These are phyloP conservation scores for Sebastes iracundus DNA, from an alignment of 2,797 vertebrate species.

Conservation along the genomic window DNA sequence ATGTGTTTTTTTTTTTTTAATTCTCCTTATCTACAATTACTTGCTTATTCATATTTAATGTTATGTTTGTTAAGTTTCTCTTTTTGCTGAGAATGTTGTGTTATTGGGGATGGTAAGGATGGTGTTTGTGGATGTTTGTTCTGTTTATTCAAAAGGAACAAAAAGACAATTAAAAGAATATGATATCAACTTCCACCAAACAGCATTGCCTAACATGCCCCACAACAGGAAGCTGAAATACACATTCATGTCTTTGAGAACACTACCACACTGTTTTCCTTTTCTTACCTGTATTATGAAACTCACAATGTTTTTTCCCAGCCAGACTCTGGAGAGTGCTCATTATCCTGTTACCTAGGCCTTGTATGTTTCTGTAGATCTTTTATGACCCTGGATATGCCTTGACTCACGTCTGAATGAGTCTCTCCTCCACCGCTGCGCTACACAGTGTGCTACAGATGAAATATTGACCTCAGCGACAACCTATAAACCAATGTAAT, in stretches of 20 bases:
- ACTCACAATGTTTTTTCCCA: background rate
- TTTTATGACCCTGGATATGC: background rate
- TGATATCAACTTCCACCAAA: background rate
- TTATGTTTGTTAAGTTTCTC: background rate
- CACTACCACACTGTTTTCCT: background rate
- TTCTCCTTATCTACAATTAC: background rate
- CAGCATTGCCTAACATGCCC: background rate
- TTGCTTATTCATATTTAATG: background rate
- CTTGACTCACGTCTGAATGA: background rate
- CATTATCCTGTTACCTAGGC: background rate
- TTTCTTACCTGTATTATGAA: slow-evolving; percentile 1
- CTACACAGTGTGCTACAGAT: background rate
- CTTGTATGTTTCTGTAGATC: background rate
- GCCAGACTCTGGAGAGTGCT: background rate
- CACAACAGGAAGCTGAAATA: background rate
- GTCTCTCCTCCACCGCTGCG: background rate
- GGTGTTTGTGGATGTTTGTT: background rate
- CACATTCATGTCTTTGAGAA: background rate
- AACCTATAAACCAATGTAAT: background rate
- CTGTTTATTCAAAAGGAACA: background rate
- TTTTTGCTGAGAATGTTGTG: background rate
- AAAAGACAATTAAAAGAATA: background rate
- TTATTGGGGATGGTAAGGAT: background rate
- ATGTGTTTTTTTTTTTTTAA: background rate
- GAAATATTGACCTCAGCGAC: background rate